Conservation (phyloP, 2,888 invertebrate species). For the Lasioglossum morio region DNA sequence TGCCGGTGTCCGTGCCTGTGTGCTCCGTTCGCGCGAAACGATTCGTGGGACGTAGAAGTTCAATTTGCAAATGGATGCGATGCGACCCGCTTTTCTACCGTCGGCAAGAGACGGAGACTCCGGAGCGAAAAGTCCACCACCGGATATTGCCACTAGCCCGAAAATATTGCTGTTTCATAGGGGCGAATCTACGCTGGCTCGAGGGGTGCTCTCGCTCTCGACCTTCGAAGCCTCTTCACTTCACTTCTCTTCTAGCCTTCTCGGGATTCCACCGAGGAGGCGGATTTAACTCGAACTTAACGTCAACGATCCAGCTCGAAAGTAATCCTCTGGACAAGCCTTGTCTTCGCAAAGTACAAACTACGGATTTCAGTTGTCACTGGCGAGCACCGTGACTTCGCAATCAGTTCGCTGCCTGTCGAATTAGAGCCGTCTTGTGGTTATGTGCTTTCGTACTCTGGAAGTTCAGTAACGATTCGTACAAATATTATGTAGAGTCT, state of each 20-base stretch:
- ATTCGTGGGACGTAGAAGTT: slow-evolving; percentile 42
- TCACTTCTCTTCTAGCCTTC: background rate
- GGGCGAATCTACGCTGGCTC: background rate
- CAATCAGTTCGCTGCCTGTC: background rate
- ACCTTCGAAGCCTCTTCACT: background rate
- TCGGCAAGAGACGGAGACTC: slow-evolving; percentile 15
- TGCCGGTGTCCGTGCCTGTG: background rate
- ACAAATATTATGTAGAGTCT: too few species aligned
- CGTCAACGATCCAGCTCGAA: background rate
- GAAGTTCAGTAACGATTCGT: too few species aligned
- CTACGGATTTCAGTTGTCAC: background rate
- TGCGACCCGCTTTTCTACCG: slow-evolving; percentile 21
- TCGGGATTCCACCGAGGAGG: background rate
- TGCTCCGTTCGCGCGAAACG: slow-evolving; percentile 35
- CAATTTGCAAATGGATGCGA: slow-evolving; percentile 69
- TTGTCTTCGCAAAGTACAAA: background rate
- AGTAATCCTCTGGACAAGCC: background rate
- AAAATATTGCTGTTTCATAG: slow-evolving; percentile 29
- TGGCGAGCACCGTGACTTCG: background rate
- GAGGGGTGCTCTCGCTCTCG: background rate
- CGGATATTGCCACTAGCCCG: slow-evolving; percentile 5
- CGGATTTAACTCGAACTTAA: slow-evolving; percentile 6
- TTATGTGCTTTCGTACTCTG: background rate
- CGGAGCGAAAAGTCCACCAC: background rate
- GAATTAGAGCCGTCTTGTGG: background rate